A percentile compares a stretch with the other conserved stretches of the same genome.
phyloP scores from a whole-genome alignment of 1,140 invertebrate genomes.

The Hycleus phaleratus region DNA sequence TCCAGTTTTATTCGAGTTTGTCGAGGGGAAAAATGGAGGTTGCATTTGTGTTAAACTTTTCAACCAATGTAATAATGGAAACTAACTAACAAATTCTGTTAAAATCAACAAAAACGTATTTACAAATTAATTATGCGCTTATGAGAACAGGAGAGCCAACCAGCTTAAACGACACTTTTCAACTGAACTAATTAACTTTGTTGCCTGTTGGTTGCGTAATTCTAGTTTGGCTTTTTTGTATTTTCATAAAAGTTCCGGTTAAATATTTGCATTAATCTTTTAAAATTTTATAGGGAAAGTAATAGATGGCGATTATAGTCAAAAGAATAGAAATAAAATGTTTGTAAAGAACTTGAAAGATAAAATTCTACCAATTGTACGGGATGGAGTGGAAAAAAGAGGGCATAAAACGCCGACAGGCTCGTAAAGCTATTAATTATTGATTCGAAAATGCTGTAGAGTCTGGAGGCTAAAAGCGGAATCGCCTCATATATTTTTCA shows the following conservation, averaged over 20 bases:
- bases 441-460: too few relatives aligned
- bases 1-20: too few relatives aligned
- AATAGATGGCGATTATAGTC: not conserved
- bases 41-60: too few relatives aligned
- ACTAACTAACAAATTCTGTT: too few relatives aligned
- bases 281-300: not conserved
- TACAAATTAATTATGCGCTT: conserved; percentile 14
- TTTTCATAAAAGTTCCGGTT: not conserved
- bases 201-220: conserved; percentile 15
- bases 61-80: too few relatives aligned
- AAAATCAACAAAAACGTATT: conserved; percentile 4
- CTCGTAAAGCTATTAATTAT: too few relatives aligned
- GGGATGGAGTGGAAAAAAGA: not conserved
- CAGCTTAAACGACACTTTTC: conserved; percentile 10
- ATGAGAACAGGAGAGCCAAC: conserved; percentile 8
- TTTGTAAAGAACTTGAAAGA: not conserved
- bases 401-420: too few relatives aligned
- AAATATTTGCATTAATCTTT: not conserved
- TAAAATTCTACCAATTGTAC: not conserved
- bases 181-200: conserved; percentile 14
- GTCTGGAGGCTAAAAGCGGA: too few relatives aligned
- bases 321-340: too few relatives aligned
- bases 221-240: conserved; percentile 4
- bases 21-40: too few relatives aligned
- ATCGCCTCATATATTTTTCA: too few relatives aligned